These are phyloP conservation scores for Arrhamphus sclerolepis DNA, from an alignment of 2,797 vertebrate genomes.

Conservation along the genomic window DNA sequence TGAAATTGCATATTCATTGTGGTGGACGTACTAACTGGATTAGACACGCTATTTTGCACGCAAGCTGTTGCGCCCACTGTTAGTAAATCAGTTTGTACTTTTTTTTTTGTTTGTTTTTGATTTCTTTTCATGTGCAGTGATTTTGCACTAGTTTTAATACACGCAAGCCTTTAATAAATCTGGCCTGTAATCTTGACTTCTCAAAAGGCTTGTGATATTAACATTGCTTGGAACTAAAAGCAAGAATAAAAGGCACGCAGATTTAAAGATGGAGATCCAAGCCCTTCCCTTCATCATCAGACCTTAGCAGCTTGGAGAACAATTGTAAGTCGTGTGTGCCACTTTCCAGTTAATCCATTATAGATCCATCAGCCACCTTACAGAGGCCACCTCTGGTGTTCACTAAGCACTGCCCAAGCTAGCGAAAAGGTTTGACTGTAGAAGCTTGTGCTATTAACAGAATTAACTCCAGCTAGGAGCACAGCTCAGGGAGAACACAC, in stretches of 20 bases:
- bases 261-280: slow-evolving; percentile 53
- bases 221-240: slow-evolving; percentile 1
- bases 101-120: too few species aligned
- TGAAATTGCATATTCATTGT: too few species aligned
- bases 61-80: too few species aligned
- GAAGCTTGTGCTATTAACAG: slow-evolving; percentile 82
- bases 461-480: slow-evolving; percentile 85
- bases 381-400: slow-evolving; percentile 63
- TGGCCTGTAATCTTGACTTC: slow-evolving; percentile 21
- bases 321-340: slow-evolving; percentile 75
- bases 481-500: slow-evolving; percentile 82
- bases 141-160: too few species aligned
- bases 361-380: slow-evolving; percentile 74
- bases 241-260: slow-evolving; percentile 41
- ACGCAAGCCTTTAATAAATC: too few species aligned
- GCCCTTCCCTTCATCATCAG: slow-evolving; percentile 73
- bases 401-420: slow-evolving; percentile 52
- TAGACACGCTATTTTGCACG: too few species aligned
- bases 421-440: slow-evolving; percentile 59
- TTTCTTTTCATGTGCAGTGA: too few species aligned
- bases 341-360: slow-evolving; percentile 81
- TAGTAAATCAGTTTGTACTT: too few species aligned
- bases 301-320: slow-evolving; percentile 78
- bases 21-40: too few species aligned
- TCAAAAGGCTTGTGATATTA: slow-evolving; percentile 21